These are phyloP conservation scores for Eucriotettix oculatus DNA, from an alignment of 2,888 invertebrate genomes.

Conservation along the genomic window DNA sequence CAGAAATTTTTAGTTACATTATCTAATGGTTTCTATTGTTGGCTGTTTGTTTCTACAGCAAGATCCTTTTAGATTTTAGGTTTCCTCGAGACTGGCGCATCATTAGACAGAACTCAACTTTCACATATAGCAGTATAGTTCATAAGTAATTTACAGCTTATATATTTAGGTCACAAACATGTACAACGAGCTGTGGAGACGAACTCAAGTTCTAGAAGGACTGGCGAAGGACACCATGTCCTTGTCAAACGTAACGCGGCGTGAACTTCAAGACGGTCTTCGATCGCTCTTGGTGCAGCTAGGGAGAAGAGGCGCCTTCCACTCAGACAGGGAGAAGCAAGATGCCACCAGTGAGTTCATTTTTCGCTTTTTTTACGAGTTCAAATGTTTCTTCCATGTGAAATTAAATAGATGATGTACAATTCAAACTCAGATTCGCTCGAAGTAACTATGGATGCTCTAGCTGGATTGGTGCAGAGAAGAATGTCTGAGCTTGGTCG, in stretches of 20 bases:
- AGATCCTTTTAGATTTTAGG: no score
- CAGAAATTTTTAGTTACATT: no score
- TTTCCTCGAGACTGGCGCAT: no score
- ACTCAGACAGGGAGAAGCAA: constrained; percentile 7
- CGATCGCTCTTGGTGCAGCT: constrained; percentile 11
- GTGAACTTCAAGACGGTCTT: constrained; percentile 34
- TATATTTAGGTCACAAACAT: constrained; percentile 40
- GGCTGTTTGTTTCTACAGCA: no score
- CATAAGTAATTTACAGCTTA: background rate
- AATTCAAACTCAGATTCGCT: background rate
- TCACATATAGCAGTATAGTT: background rate
- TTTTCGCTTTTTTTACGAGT: no score
- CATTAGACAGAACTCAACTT: background rate
- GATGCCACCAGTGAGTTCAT: constrained; percentile 1
- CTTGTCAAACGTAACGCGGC: constrained; percentile 34
- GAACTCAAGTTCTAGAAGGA: constrained; percentile 26
- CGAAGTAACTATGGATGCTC: background rate
- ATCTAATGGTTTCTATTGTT: no score
- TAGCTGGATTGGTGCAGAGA: background rate
- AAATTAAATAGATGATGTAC: background rate
- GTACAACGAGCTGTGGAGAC: constrained; percentile 43
- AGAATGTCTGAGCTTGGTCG: background rate
- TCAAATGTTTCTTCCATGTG: no score
- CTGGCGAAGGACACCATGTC: constrained; percentile 34
- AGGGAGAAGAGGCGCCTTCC: constrained; percentile 2